A percentile compares a stretch with the other conserved stretches of the same genome.
phyloP scores from a whole-genome alignment of 2,888 invertebrate species.

The Petrolisthes manimaculis region DNA sequence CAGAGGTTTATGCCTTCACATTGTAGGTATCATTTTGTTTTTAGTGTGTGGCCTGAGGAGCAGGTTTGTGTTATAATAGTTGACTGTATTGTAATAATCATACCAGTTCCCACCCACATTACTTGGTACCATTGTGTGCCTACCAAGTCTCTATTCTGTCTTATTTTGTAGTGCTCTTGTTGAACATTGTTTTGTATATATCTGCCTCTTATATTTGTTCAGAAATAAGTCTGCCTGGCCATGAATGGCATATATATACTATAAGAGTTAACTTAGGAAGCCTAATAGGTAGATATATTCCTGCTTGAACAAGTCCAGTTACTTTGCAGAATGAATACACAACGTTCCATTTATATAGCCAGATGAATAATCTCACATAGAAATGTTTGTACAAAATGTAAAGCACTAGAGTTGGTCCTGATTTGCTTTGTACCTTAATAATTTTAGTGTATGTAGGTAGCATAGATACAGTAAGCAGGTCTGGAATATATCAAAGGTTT shows the following conservation, averaged over 20 bases:
- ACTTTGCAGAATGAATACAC: constrained; percentile 47
- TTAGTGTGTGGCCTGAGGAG: constrained; percentile 21
- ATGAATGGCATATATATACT: constrained; percentile 10
- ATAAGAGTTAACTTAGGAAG: constrained; percentile 38
- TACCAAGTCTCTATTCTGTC: constrained; percentile 19
- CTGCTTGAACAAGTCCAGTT: constrained; percentile 52
- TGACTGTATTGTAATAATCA: constrained; percentile 26
- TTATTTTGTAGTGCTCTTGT: constrained; percentile 57
- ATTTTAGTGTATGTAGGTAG: constrained; percentile 48
- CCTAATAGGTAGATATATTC: constrained; percentile 49
- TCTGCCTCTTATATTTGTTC: constrained; percentile 47
- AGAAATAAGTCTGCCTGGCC: constrained; percentile 31
- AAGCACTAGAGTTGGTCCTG: constrained; percentile 58
- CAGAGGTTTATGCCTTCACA: not conserved
- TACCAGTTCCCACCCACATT: constrained; percentile 15
- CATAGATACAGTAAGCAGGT: constrained; percentile 10
- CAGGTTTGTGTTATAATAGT: constrained; percentile 16
- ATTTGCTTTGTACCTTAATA: constrained; percentile 59
- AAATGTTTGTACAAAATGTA: constrained; percentile 62
- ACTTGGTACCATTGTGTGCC: constrained; percentile 29
- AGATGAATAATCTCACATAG: constrained; percentile 48
- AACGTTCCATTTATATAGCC: constrained; percentile 62
- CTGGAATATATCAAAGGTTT: constrained; percentile 44
- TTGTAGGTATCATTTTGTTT: constrained; percentile 13
- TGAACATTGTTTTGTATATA: constrained; percentile 60